These are phyloP conservation scores for Rhabdomys pumilio DNA, from an alignment of 2,797 vertebrate species.

Conservation along the genomic window DNA sequence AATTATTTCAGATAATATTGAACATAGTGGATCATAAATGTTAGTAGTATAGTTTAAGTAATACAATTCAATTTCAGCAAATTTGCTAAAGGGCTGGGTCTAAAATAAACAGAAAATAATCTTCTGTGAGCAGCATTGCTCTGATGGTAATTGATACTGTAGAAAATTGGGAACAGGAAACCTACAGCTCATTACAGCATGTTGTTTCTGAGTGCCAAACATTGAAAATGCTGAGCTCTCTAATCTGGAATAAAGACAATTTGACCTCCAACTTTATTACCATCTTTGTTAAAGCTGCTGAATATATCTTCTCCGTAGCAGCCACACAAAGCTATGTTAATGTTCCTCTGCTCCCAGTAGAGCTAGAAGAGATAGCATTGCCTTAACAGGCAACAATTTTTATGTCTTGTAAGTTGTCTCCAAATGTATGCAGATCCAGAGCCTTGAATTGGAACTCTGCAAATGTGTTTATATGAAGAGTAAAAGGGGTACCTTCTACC, in stretches of 20 bases:
- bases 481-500: not conserved
- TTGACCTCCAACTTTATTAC: constrained; percentile 71
- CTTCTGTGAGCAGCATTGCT: not conserved
- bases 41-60: not conserved
- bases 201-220: constrained; percentile 65
- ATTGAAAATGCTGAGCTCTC: constrained; percentile 64
- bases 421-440: constrained; percentile 64
- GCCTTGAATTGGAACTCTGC: not conserved
- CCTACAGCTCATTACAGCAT: constrained; percentile 29
- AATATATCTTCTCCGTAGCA: constrained; percentile 71
- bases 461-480: not conserved
- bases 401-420: constrained; percentile 35
- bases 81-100: not conserved
- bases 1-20: not conserved
- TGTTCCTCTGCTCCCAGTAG: constrained; percentile 29
- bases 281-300: constrained; percentile 72
- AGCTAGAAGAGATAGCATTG: constrained; percentile 16
- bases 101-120: constrained; percentile 26
- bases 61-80: constrained; percentile 50
- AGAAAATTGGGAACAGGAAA: constrained; percentile 67
- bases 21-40: not conserved
- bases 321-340: constrained; percentile 50
- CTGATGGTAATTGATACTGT: constrained; percentile 69
- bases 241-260: constrained; percentile 73
- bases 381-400: constrained; percentile 64